Conservation (phyloP, 2,113 vertebrate species). For the Catagonus wagneri region DNA sequence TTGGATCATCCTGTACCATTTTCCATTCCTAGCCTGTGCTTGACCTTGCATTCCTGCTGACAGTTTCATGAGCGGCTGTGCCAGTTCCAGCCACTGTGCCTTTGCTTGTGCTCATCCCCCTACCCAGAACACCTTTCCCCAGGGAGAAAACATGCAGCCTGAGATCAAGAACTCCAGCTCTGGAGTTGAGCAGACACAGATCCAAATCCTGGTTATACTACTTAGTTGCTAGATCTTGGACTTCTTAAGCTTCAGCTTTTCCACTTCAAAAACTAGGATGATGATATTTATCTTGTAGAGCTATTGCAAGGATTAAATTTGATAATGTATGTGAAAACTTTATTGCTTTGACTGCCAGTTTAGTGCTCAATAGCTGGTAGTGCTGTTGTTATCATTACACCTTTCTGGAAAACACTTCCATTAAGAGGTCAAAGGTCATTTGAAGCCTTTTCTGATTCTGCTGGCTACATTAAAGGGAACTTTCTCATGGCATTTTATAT, state of each 20-base stretch:
- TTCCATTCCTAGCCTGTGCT: neutral
- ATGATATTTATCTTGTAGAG: neutral
- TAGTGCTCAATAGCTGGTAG: neutral
- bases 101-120: neutral
- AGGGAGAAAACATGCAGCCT: neutral
- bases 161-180: neutral
- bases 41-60: neutral
- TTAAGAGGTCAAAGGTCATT: neutral
- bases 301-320: neutral
- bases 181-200: neutral
- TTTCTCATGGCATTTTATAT: neutral
- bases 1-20: neutral
- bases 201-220: neutral
- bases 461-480: neutral
- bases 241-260: neutral
- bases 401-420: neutral
- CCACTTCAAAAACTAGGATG: neutral
- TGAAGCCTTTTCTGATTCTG: conserved; percentile 1
- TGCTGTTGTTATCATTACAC: neutral
- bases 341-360: neutral
- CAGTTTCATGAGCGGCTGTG: no score
- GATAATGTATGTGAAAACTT: neutral
- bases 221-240: neutral
- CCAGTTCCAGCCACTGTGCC: neutral
- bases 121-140: neutral